Base-by-base conservation (phyloP, 1,140 invertebrate genomes). In the Drosophila kikkawai region DNA sequence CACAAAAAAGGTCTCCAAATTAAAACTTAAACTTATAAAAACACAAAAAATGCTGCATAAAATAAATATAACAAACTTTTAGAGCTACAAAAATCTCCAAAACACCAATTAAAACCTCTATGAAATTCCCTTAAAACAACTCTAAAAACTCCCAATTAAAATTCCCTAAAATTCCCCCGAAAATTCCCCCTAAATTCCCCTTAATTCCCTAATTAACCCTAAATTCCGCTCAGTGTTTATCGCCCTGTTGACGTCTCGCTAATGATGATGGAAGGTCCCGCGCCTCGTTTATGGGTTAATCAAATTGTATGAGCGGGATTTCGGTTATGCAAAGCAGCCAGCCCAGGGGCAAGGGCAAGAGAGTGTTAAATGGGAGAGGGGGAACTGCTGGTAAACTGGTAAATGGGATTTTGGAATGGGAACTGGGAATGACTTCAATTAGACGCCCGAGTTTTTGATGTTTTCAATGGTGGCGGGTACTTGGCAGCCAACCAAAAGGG, bases 191-290 rank as follows among this genome's bases (percentile, higher is more conserved):
- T 5, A 19, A 26, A 17, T 5, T 34, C 26, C 26, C 15, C 26
- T 5, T 19, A 26, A 17, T 5, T 34, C 26, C 26, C 32, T 29
- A 29, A 29, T 29, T 29, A 29, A 6, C 12, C 15, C 12, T 1
- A 0, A 3, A 26, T 12, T 71, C 11, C 32, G 36, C 63, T 39
- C 57, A 70, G 74, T 78, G 75, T 22, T 22, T 44, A 78, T n/a
- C 4, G 39, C 42, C 1, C n/a, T 39, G 53, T 47, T 53, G 75
- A 76, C 64, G 47, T 17, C 39, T 50, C 83, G 80, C 83, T 87
- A 88, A 87, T 87, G 84, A 87, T 87, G 84, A 87, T 88, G 83
- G 83, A 87, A 80, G 84, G 78, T 66, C 76, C 70, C 76, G 80
- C 75, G 65, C 41, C 64, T 61, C 75, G 75, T 78, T 78, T 78